Conservation (phyloP, 2,797 vertebrate genomes). For the Eidolon dupreanum region DNA sequence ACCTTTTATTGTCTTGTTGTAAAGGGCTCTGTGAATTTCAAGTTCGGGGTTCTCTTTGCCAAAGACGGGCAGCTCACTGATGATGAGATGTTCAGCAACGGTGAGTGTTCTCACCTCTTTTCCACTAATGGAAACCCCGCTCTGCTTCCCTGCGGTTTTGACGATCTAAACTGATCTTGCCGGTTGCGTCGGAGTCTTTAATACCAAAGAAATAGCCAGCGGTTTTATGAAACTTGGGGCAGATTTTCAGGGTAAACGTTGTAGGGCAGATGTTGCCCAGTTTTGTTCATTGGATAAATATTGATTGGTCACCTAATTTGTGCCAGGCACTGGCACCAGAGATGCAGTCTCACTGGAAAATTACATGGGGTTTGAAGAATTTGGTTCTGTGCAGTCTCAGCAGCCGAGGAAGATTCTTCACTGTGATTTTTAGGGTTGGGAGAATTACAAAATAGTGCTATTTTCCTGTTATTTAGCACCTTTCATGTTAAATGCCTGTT, state of each 20-base stretch:
- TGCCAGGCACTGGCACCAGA: neutral
- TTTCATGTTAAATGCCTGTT: neutral
- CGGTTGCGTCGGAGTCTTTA: neutral
- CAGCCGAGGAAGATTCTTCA: neutral
- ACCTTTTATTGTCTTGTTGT: slow-evolving; percentile 45
- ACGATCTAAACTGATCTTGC: neutral
- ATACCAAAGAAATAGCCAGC: neutral
- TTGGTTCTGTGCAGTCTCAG: neutral
- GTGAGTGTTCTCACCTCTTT: slow-evolving; percentile 84
- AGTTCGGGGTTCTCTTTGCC: slow-evolving; percentile 98
- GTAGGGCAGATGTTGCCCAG: neutral
- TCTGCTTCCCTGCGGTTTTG: neutral
- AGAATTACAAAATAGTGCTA: neutral
- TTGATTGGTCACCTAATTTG: neutral
- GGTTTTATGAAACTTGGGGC: neutral
- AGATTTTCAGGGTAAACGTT: neutral
- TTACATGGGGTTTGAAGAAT: neutral
- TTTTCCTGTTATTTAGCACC: neutral
- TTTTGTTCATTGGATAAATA: neutral
- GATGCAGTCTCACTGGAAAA: neutral
- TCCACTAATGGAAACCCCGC: neutral
- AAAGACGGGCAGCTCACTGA: slow-evolving; percentile 99
- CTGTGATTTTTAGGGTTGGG: neutral
- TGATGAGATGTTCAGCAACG: slow-evolving; percentile 99
- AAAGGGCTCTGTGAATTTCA: slow-evolving; percentile 99